Evolutionary conservation across 2,113 vertebrate species (phyloP).

Genomic region (Dissostichus mawsoni): DNA sequence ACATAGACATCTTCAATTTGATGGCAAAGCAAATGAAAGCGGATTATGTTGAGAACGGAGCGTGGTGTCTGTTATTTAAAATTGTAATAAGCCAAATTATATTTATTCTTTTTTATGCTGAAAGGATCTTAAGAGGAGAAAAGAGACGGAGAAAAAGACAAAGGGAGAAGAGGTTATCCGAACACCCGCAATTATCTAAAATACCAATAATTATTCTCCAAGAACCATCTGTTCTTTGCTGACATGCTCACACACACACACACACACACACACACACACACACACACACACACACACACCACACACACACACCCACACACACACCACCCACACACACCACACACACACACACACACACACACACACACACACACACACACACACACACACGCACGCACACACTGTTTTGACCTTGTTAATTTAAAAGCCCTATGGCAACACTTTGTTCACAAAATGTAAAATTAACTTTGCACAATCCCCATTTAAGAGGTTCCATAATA

Average conservation of each 20-base stretch:
- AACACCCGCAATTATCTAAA: constrained; percentile 41
- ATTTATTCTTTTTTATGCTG: background rate
- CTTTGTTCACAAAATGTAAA: background rate
- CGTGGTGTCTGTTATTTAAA: constrained; percentile 10
- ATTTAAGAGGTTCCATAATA: background rate
- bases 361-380: background rate
- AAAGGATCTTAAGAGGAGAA: background rate
- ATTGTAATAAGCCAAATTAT: constrained; percentile 6
- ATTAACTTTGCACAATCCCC: constrained; percentile 10
- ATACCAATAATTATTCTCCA: constrained; percentile 49
- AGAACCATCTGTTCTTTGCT: constrained; percentile 47
- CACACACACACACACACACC: background rate
- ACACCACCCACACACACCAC: background rate
- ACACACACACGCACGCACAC: constrained; percentile 12
- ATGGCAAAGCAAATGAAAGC: constrained; percentile 27
- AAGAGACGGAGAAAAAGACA: background rate
- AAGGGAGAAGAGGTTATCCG: constrained; percentile 22
- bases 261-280: constrained; percentile 6
- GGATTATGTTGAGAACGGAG: background rate
- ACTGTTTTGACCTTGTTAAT: constrained; percentile 16
- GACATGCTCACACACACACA: background rate
- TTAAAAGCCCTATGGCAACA: constrained; percentile 2
- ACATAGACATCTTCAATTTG: constrained; percentile 8
- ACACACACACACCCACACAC: constrained; percentile 1
- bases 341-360: background rate